Conservation (phyloP, 1,140 invertebrate genomes). For the Yoshiicerus persimilis region DNA sequence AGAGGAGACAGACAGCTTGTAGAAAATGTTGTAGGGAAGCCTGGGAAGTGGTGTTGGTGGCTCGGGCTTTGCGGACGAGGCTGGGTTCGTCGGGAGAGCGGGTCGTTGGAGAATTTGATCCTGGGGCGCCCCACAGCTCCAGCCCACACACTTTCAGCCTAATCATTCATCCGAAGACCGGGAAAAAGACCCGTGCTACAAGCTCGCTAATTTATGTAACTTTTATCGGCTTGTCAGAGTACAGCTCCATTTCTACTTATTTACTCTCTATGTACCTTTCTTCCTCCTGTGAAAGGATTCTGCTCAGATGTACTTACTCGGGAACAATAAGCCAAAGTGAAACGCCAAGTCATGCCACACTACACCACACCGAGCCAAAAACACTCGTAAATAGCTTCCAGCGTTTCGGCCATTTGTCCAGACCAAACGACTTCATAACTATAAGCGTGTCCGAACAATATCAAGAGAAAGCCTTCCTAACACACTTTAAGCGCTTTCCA, state of each 20-base stretch:
- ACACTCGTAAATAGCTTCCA: not conserved
- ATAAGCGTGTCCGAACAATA: not conserved
- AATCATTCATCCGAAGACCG: not conserved
- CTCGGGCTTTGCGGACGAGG: not conserved
- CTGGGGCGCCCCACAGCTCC: not conserved
- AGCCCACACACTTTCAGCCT: not conserved
- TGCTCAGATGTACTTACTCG: too few relatives aligned
- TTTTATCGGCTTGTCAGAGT: not conserved
- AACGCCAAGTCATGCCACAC: not conserved
- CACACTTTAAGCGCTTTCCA: not conserved
- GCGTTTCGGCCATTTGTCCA: not conserved
- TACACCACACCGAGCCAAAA: not conserved
- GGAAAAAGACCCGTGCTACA: not conserved
- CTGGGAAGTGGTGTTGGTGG: too few relatives aligned
- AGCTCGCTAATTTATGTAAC: not conserved
- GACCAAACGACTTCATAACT: not conserved
- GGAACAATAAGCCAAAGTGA: not conserved
- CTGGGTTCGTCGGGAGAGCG: not conserved
- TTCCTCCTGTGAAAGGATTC: too few relatives aligned
- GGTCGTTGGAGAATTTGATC: not conserved
- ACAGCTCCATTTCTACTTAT: not conserved
- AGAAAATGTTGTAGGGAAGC: not conserved
- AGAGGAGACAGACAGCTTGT: not conserved
- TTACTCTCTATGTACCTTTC: not conserved
- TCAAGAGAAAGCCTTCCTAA: not conserved